phyloP scores from a whole-genome alignment of 2,113 vertebrate genomes.

The Lasiurus cinereus region DNA sequence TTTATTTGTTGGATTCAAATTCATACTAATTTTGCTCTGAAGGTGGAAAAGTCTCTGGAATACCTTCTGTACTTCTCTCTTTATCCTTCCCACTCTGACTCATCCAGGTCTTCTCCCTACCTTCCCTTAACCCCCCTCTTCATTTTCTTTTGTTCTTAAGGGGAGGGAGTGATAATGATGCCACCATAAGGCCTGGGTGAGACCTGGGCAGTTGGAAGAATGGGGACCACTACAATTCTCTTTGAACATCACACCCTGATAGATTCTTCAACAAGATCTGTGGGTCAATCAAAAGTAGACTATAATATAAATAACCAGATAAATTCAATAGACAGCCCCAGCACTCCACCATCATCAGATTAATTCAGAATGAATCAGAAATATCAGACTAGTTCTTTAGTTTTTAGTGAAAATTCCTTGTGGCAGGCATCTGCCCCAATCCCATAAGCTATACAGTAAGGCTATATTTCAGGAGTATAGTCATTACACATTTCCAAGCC shows the following conservation, averaged over 20 bases:
- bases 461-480: neutral
- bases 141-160: neutral
- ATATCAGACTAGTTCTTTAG: neutral
- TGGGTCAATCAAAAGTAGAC: neutral
- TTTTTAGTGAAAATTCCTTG: constrained; percentile 7
- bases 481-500: neutral
- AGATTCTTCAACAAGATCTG: neutral
- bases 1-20: neutral
- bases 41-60: neutral
- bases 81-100: neutral
- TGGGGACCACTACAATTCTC: neutral
- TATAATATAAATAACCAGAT: neutral
- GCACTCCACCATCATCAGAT: neutral
- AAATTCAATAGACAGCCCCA: neutral
- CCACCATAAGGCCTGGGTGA: neutral
- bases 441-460: neutral
- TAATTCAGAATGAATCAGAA: neutral
- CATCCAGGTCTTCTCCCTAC: neutral
- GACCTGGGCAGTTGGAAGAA: neutral
- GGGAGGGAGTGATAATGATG: neutral
- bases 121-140: neutral
- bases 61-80: neutral
- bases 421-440: neutral
- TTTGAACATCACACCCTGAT: neutral
- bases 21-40: constrained; percentile 2